Base-by-base conservation (phyloP, 2,113 vertebrate species). In the Haplochromis burtoni region DNA sequence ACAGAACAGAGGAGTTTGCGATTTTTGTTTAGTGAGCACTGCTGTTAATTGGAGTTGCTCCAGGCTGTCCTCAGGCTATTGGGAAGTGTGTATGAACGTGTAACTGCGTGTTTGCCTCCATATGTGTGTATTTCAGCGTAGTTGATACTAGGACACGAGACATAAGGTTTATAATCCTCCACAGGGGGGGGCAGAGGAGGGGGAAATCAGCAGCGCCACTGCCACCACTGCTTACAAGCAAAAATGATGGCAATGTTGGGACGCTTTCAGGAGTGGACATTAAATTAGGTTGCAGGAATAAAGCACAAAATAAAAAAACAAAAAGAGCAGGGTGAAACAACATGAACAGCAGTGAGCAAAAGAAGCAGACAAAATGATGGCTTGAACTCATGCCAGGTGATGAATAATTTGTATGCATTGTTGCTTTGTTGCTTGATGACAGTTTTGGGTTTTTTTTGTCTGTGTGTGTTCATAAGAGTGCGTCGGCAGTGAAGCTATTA, bases 31-130 rank as follows among this genome's bases (percentile, higher is more conserved):
- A 68, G 85, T 87, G 66, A 54, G 73, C 40, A 76, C 71, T 81
- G 84, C 83, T 84, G 87, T 94, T 95, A 95, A 94, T 95, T 95
- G 90, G 90, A 92, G 84, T 63, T n/a, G 93, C 94, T 93, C 76
- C 76, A 53, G 94, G 93, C 92, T 83, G 53, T 88, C 92, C 89
- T 85, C 83, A 3, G 91, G 93, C 94, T 93, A 83, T 88, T 84
- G 86, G 86, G 49, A 88, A 83, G 71, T 26, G 87, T 47, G 84
- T 63, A 68, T 80, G 76, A 73, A 51, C 5, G 80, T 63, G 66
- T 68, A 80, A 83, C 26, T 66, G 26, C 16, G 54, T 71, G 81
- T 91, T 86, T 87, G 84, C 51, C 71, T 68, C 24, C 10, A 10
- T 33, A 33, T 80, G 26, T 88, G 66, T 53, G 82, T 33, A 26